phyloP scores from a whole-genome alignment of 2,888 invertebrate genomes.

The Archips crataeganus region DNA sequence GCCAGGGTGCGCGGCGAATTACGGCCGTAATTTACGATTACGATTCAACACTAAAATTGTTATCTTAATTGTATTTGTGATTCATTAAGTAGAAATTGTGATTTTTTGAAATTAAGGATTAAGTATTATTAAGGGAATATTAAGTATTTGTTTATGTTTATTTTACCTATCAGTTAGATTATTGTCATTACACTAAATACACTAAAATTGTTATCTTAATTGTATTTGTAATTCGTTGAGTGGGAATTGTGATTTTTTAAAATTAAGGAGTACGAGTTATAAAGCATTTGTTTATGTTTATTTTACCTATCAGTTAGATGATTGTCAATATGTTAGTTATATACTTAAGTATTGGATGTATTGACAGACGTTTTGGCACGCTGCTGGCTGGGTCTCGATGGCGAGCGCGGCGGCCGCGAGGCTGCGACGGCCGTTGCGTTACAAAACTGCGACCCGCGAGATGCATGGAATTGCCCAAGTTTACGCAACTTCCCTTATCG shows the following conservation, averaged over 20 bases:
- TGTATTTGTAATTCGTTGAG: slow-evolving; percentile 17
- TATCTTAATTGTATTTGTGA: slow-evolving; percentile 22
- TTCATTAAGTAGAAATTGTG: slow-evolving; percentile 4
- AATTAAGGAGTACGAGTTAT: background rate
- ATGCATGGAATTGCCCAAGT: slow-evolving; percentile 65
- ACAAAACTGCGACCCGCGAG: slow-evolving; percentile 69
- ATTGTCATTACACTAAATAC: background rate
- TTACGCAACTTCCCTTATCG: slow-evolving; percentile 75
- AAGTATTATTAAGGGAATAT: background rate
- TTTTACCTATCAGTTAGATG: background rate
- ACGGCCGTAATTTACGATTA: slow-evolving; percentile 34
- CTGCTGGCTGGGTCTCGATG: background rate
- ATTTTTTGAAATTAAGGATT: background rate
- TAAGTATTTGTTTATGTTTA: background rate
- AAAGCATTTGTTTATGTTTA: background rate
- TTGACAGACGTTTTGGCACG: background rate
- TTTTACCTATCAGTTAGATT: background rate
- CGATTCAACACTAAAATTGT: slow-evolving; percentile 21
- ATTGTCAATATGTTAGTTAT: background rate
- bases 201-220: slow-evolving; percentile 22
- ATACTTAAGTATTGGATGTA: background rate
- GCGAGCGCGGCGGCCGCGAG: slow-evolving; percentile 40
- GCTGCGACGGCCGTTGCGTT: slow-evolving; percentile 67
- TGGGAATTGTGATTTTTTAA: background rate
- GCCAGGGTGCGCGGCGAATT: slow-evolving; percentile 24